These are phyloP conservation scores for Acanthosoma haemorrhoidale DNA, from an alignment of 2,888 invertebrate species.

Conservation along the genomic window DNA sequence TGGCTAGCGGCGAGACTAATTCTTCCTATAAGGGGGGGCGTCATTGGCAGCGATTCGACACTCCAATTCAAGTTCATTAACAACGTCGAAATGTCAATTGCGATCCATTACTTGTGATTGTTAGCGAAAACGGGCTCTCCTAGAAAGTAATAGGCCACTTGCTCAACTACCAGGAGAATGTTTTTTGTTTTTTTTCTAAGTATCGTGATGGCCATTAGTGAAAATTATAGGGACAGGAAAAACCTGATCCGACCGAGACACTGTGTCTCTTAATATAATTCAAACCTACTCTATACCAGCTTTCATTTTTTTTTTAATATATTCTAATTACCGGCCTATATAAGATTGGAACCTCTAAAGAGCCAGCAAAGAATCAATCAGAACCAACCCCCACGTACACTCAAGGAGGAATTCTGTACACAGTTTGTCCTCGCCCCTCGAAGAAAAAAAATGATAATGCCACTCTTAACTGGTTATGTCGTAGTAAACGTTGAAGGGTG, in stretches of 20 bases:
- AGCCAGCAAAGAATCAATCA: no score
- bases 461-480: no score
- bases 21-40: neutral
- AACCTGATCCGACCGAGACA: neutral
- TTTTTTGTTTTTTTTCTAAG: neutral
- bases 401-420: no score
- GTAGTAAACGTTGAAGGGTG: no score
- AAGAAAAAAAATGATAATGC: no score
- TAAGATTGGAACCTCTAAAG: no score
- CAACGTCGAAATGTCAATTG: neutral
- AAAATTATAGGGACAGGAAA: neutral
- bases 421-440: no score
- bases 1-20: neutral
- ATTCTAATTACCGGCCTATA: neutral
- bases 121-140: neutral
- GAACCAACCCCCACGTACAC: no score
- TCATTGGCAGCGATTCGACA: neutral
- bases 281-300: neutral
- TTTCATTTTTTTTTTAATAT: neutral
- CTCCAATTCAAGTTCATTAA: constrained; percentile 12
- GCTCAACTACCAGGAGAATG: neutral
- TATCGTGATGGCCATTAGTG: neutral
- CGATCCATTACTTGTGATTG: neutral
- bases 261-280: neutral
- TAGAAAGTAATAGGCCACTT: neutral